Percentiles rank a stretch among this genome's conserved stretches.
phyloP scores from a whole-genome alignment of 2,888 invertebrate species.

The Eristalinus aeneus region DNA sequence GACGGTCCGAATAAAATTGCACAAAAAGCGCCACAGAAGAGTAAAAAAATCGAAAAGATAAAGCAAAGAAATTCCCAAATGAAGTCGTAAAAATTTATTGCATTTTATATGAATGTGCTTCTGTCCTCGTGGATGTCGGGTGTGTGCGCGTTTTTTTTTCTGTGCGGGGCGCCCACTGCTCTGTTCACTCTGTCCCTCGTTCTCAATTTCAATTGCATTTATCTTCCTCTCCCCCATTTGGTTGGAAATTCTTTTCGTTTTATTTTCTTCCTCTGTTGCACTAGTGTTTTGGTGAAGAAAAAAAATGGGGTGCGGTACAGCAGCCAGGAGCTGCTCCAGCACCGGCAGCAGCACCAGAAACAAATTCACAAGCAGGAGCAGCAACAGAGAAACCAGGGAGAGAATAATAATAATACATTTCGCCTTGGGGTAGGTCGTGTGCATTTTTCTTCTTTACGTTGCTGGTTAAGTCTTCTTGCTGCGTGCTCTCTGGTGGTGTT shows the following conservation, averaged over 20 bases:
- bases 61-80: conserved; percentile 58
- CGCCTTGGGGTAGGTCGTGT: conserved; percentile 78
- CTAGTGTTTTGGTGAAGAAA: conserved; percentile 43
- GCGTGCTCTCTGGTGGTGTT: conserved; percentile 29
- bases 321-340: conserved; percentile 50
- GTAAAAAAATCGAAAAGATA: neutral
- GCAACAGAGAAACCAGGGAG: conserved; percentile 55
- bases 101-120: conserved; percentile 66
- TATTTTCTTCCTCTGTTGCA: conserved; percentile 59
- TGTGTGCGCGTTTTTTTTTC: neutral
- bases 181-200: conserved; percentile 9
- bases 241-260: conserved; percentile 1
- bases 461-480: conserved; percentile 54
- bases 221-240: conserved; percentile 18
- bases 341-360: conserved; percentile 21
- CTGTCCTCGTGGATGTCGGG: conserved; percentile 27
- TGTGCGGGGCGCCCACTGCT: neutral
- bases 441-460: conserved; percentile 71
- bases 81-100: conserved; percentile 71
- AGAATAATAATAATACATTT: conserved; percentile 76
- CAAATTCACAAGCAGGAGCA: conserved; percentile 25
- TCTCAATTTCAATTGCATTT: conserved; percentile 49
- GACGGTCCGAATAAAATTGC: neutral
- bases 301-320: conserved; percentile 66
- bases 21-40: neutral